Base-by-base conservation (phyloP, 2,113 vertebrate species). In the Passer domesticus region DNA sequence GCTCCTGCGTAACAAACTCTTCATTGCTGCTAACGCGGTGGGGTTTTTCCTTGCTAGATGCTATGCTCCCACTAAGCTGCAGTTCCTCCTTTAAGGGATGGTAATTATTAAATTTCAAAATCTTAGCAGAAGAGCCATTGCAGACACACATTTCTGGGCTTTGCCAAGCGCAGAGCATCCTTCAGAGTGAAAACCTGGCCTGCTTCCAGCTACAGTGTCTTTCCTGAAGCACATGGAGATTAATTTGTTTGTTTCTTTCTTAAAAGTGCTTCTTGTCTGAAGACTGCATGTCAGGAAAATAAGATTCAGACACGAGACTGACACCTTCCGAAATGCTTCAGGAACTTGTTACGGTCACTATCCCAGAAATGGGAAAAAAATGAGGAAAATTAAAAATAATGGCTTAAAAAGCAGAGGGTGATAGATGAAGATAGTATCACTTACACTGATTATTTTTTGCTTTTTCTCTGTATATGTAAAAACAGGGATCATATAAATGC, bases 151-250 rank as follows among this genome's bases (percentile, higher is more conserved):
- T 76, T 95, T 89, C 63, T 44, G 86, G 62, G 87, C 92, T 94
- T 78, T 95, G 95, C 92, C 94, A 97, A 95, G 92, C 72, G 30
- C 87, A 41, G 90, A 92, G 94, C 90, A 94, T 97, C 86, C 91
- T 96, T 96, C 92, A 90, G 95, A 94, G 81, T 82, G 90, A 96
- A 95, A 96, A 59, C 53, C 70, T 97, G 97, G 96, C 91, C 86
- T 67, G 28, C 50, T 76, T 95, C 96, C 96, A 97, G 19, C 64
- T 19, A 44, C 83, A 83, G 83, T 62, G 83, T 95, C 93, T 95
- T 93, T 95, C 72, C 94, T 90, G 83, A 91, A 96, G 83, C 92
- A 97, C 96, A 97, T 84, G 59, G 95, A 96, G 86, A 96, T 95
- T 96, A 92, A 94, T 97, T 93, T 92, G 84, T 92, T 93, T 86